Evolutionary conservation across 1,140 invertebrate species (phyloP).

Genomic region (Anthonomus grandis): DNA sequence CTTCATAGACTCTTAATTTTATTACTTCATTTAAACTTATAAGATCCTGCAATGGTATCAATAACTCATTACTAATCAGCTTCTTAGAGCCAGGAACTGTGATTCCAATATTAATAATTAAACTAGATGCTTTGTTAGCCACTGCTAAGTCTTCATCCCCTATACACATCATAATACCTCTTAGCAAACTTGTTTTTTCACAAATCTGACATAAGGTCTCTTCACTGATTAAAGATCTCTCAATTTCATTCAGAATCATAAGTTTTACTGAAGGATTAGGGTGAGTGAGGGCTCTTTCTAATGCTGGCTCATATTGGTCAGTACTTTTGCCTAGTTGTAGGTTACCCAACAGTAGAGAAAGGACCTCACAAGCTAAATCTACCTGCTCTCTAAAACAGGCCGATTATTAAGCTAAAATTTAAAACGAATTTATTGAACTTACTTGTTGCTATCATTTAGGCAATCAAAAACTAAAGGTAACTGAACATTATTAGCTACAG

Average conservation of each 20-base stretch:
- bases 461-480: conserved; percentile 51
- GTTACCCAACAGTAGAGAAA: conserved; percentile 56
- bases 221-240: conserved; percentile 36
- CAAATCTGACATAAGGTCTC: conserved; percentile 46
- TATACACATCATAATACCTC: conserved; percentile 55
- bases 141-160: conserved; percentile 58
- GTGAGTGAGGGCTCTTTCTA: conserved; percentile 57
- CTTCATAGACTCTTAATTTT: conserved; percentile 62
- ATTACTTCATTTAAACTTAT: conserved; percentile 54
- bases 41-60: conserved; percentile 53
- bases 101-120: conserved; percentile 55
- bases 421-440: conserved; percentile 30
- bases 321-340: conserved; percentile 53
- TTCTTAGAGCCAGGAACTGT: conserved; percentile 48
- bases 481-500: conserved; percentile 41
- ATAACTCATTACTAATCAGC: conserved; percentile 51
- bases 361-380: conserved; percentile 57
- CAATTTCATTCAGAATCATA: conserved; percentile 53
- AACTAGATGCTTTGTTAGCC: conserved; percentile 56
- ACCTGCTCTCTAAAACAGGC: conserved; percentile 47
- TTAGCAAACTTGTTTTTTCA: conserved; percentile 54
- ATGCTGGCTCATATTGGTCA: conserved; percentile 49
- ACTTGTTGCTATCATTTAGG: conserved; percentile 47
- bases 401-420: conserved; percentile 38
- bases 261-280: conserved; percentile 52